These are phyloP conservation scores for Brachionus rotundiformis DNA, from an alignment of 1,140 invertebrate species.

Conservation along the genomic window DNA sequence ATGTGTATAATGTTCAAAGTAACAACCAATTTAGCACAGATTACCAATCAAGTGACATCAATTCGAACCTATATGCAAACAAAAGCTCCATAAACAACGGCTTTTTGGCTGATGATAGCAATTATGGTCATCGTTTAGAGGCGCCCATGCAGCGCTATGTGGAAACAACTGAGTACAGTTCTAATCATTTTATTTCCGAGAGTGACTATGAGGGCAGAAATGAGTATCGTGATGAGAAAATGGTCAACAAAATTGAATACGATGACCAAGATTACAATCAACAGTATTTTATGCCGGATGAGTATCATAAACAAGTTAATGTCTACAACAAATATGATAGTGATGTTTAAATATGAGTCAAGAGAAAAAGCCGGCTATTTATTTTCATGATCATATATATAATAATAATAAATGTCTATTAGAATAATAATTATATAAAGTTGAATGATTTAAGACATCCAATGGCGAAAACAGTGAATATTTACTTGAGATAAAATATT, in stretches of 20 bases:
- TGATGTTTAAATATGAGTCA: not conserved
- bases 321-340: constrained; percentile 17
- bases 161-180: constrained; percentile 5
- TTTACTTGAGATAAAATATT: not conserved
- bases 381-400: too few relatives aligned
- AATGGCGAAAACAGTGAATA: not conserved
- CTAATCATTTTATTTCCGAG: constrained; percentile 23
- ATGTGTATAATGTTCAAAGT: constrained; percentile 11
- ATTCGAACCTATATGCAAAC: constrained; percentile 16
- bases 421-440: not conserved
- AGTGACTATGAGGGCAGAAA: not conserved
- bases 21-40: constrained; percentile 14
- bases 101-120: not conserved
- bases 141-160: not conserved
- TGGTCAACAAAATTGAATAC: not conserved
- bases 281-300: constrained; percentile 30
- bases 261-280: not conserved
- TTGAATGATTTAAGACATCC: not conserved
- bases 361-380: too few relatives aligned
- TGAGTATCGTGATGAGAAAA: constrained; percentile 30
- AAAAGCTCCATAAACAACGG: constrained; percentile 3
- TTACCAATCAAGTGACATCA: not conserved
- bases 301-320: not conserved
- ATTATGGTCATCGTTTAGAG: not conserved
- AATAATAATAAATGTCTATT: too few relatives aligned